phyloP scores from a whole-genome alignment of 2,888 invertebrate species.

The Caenorhabditis sp. region DNA sequence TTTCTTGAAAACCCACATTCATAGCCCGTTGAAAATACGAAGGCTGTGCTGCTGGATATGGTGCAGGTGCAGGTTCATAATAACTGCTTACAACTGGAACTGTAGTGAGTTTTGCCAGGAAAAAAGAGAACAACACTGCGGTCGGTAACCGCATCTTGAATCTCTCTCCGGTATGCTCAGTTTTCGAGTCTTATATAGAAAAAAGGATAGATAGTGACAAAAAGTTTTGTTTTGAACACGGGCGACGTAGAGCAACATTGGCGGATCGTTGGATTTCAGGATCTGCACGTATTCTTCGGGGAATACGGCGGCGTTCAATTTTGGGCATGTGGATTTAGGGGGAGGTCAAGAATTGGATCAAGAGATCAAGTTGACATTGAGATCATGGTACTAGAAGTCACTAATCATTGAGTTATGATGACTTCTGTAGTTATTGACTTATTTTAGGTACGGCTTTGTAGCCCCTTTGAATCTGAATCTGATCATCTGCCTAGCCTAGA shows the following conservation, averaged over 20 bases:
- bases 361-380: too few relatives aligned
- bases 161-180: not conserved
- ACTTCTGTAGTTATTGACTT: too few relatives aligned
- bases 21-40: not conserved
- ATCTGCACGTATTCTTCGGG: not conserved
- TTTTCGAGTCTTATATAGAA: slow-evolving; percentile 4
- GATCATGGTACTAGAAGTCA: too few relatives aligned
- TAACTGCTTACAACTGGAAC: too few relatives aligned
- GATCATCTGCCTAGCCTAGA: too few relatives aligned
- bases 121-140: not conserved
- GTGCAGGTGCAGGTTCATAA: not conserved
- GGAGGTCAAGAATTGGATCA: too few relatives aligned
- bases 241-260: slow-evolving; percentile 25
- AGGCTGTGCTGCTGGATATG: not conserved
- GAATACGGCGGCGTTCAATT: not conserved
- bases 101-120: not conserved
- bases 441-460: too few relatives aligned
- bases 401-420: too few relatives aligned
- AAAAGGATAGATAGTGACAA: not conserved
- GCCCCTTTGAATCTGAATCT: too few relatives aligned
- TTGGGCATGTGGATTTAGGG: not conserved
- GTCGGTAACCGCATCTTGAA: not conserved
- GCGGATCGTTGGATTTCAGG: not conserved
- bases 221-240: not conserved
- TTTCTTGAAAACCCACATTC: not conserved